Conservation (phyloP, 2,888 invertebrate species). For the Coleophora flavipennella region DNA sequence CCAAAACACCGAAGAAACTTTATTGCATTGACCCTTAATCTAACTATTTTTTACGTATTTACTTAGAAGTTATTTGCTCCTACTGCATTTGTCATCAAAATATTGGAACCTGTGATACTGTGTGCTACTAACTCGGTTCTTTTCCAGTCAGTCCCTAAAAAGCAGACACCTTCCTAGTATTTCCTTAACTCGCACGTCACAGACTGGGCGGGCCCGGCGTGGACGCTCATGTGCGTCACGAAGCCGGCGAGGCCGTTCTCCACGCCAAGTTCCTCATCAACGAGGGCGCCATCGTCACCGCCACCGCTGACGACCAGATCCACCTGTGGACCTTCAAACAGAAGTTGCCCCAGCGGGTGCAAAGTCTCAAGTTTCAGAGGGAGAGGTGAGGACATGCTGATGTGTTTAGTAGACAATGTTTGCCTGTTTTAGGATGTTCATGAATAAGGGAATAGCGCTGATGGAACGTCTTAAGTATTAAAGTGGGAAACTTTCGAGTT, state of each 20-base stretch:
- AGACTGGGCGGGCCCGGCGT: constrained; percentile 98
- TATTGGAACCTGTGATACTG: too few relatives aligned
- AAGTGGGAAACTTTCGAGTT: too few relatives aligned
- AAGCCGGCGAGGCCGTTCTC: constrained; percentile 82
- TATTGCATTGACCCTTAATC: too few relatives aligned
- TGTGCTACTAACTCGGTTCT: too few relatives aligned
- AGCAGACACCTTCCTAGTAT: too few relatives aligned
- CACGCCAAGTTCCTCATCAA: constrained; percentile 96
- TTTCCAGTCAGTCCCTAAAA: too few relatives aligned
- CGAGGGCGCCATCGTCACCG: constrained; percentile 96
- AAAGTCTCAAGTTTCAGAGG: constrained; percentile 97
- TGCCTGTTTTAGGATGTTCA: not conserved
- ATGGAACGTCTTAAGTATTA: too few relatives aligned
- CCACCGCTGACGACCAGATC: constrained; percentile 95
- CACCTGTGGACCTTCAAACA: constrained; percentile 98
- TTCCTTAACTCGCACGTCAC: constrained; percentile 34
- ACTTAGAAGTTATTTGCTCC: too few relatives aligned
- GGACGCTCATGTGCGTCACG: constrained; percentile 94
- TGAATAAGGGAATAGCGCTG: too few relatives aligned
- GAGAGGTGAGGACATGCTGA: constrained; percentile 82
- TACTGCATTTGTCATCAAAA: too few relatives aligned
- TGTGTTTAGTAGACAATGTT: not conserved
- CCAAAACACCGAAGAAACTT: too few relatives aligned
- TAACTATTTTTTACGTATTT: too few relatives aligned
- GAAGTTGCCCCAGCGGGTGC: constrained; percentile 94